Percentiles rank a stretch among this genome's conserved stretches.
phyloP scores from a whole-genome alignment of 1,140 invertebrate genomes.

The Himalopsyche phryganea region DNA sequence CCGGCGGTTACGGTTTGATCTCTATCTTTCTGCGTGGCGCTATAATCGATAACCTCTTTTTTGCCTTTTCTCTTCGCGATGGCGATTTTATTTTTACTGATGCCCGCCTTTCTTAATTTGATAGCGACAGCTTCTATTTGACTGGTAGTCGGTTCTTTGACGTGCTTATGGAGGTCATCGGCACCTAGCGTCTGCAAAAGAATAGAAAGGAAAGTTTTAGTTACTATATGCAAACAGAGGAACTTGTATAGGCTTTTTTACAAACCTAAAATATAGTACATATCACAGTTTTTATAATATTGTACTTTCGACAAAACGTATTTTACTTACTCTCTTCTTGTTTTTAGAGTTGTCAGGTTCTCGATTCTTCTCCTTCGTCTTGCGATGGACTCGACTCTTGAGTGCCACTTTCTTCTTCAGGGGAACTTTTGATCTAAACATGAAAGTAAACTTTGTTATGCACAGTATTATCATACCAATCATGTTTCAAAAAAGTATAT shows the following conservation, averaged over 20 bases:
- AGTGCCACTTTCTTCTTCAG: constrained; percentile 67
- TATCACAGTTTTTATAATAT: not conserved
- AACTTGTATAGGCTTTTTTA: too few relatives aligned
- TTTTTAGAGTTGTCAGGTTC: constrained; percentile 38
- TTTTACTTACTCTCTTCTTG: constrained; percentile 49
- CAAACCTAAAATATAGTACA: too few relatives aligned
- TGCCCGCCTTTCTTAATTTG: constrained; percentile 28
- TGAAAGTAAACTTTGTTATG: too few relatives aligned
- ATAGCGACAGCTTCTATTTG: constrained; percentile 31
- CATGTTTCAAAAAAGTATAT: too few relatives aligned
- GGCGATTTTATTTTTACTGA: constrained; percentile 29
- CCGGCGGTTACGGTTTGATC: constrained; percentile 37
- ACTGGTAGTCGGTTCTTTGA: constrained; percentile 6
- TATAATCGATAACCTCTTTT: constrained; percentile 79
- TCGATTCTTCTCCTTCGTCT: constrained; percentile 48
- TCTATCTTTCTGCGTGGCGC: constrained; percentile 58
- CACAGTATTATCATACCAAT: too few relatives aligned
- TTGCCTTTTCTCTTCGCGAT: constrained; percentile 38
- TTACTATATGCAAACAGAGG: too few relatives aligned
- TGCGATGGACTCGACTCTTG: constrained; percentile 57
- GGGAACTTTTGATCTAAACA: constrained; percentile 64
- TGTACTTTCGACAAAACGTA: not conserved
- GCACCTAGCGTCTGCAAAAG: not conserved
- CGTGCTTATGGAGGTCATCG: constrained; percentile 24
- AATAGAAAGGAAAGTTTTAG: too few relatives aligned